Evolutionary conservation across 2,113 vertebrate genomes (phyloP), one percentile per base, ranked within the genome.

Genomic region (Oreocharis arfaki): DNA sequence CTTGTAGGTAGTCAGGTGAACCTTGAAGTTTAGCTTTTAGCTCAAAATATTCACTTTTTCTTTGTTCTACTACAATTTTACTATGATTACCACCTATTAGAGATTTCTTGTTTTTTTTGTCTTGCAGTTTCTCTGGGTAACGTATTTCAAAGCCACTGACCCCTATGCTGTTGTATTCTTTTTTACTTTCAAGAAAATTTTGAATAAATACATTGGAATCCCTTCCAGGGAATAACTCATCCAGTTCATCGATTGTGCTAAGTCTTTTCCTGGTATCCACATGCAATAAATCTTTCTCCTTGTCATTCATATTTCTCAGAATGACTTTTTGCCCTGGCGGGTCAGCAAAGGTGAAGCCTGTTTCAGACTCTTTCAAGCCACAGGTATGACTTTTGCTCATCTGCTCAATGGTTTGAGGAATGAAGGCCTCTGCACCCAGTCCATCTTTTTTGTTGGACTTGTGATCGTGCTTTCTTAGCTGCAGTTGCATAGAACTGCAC

Each of bases 41-140:
- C 98, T 99, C 99, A 91, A 99, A 99, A 98, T 99, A 99, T 90
- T 99, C 99, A 92, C 99, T 98, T 98, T 99, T 99, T 90, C 99
- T 99, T 97, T 99, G 99, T 96, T 99, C 99, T 97, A 99, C 99
- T 87, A 99, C 98, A 79, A 99, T 99, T 97, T 99, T 99, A 98
- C 99, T 99, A 97, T 99, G 99, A 97, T 99, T 99, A 57, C 99
- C 99, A 47, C 99, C 99, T 98, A 99, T 99, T 91, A 99, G 98
- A 11, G 99, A 99, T 96, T 99, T 99, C 98, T 99, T 99, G 96
- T 10, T 96, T 98, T 99, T 99, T 98, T 98, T 99, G 98, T 99
- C 99, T 97, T 98, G 98, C n/a, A 98, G 98, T 97, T 99, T 99
- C 93, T 99, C 99, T 14, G 99, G 99, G 95, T 99, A 99, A 90